These are phyloP conservation scores for Sphecodes monilicornis DNA, from an alignment of 2,888 invertebrate genomes.

Conservation along the genomic window DNA sequence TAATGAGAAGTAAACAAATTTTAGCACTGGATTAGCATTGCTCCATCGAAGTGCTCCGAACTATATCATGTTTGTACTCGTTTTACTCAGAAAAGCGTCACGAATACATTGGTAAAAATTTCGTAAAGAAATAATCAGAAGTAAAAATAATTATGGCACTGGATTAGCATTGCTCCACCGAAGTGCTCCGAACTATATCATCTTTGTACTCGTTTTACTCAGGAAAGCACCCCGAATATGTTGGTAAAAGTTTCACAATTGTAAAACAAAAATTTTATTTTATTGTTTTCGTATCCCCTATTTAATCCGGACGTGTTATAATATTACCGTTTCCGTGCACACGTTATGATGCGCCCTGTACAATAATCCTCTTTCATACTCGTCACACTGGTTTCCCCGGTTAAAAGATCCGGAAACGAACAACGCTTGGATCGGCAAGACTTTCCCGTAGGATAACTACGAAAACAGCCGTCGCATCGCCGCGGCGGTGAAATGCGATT, in stretches of 20 bases:
- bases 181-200: background rate
- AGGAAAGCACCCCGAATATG: background rate
- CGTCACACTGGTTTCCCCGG: background rate
- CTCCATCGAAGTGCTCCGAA: too few species aligned
- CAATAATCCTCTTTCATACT: background rate
- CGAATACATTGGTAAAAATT: background rate
- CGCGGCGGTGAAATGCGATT: constrained; percentile 25
- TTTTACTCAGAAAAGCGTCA: background rate
- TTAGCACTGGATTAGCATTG: too few species aligned
- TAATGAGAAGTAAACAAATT: too few species aligned
- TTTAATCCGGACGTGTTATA: too few species aligned
- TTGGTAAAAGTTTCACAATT: background rate
- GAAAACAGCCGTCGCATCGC: background rate
- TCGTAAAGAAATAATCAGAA: background rate
- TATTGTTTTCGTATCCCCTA: background rate
- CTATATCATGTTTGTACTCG: background rate
- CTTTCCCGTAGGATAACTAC: background rate
- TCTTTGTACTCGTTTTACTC: background rate
- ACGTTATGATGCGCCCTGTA: background rate
- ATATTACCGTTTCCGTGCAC: background rate
- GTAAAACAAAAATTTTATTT: background rate
- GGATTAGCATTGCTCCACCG: background rate
- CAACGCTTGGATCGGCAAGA: background rate
- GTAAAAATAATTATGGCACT: background rate
- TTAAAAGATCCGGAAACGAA: background rate